These are phyloP conservation scores for Pedionomus torquatus DNA, from an alignment of 2,113 vertebrate species.

Conservation along the genomic window DNA sequence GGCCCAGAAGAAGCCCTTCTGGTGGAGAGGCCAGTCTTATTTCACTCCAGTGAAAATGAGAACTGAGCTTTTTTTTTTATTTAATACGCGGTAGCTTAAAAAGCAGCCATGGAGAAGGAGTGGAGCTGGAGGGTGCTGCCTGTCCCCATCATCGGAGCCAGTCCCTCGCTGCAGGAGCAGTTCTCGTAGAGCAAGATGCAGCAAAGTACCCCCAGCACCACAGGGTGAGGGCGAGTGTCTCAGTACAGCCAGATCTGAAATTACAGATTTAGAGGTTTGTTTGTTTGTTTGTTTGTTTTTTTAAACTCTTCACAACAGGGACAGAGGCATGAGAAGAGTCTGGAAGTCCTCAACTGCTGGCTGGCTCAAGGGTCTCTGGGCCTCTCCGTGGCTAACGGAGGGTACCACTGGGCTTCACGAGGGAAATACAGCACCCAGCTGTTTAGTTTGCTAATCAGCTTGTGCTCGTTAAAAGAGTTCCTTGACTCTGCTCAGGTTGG, in stretches of 20 bases:
- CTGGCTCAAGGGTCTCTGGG: not conserved
- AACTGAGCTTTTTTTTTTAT: not conserved
- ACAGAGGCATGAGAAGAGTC: not conserved
- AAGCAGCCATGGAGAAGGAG: rapidly evolving
- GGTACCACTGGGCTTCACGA: not conserved
- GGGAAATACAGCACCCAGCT: rapidly evolving
- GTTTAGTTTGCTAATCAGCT: not conserved
- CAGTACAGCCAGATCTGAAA: not conserved
- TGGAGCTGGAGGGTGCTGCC: not conserved
- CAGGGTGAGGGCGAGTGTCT: not conserved
- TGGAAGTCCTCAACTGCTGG: not conserved
- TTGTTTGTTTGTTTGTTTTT: too few relatives aligned
- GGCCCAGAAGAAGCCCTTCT: not conserved
- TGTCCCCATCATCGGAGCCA: too few relatives aligned
- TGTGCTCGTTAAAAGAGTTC: not conserved
- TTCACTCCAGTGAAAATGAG: not conserved
- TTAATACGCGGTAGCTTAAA: not conserved
- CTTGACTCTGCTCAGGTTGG: not conserved
- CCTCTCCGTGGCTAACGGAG: not conserved
- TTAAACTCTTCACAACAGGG: too few relatives aligned
- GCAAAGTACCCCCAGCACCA: not conserved
- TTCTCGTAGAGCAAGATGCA: not conserved
- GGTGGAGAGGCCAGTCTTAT: not conserved
- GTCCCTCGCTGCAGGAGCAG: not conserved
- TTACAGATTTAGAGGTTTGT: not conserved